Evolutionary conservation across 2,113 vertebrate species (phyloP), one percentile per base, ranked within the genome.

Genomic region (Lepisosteus osseus): DNA sequence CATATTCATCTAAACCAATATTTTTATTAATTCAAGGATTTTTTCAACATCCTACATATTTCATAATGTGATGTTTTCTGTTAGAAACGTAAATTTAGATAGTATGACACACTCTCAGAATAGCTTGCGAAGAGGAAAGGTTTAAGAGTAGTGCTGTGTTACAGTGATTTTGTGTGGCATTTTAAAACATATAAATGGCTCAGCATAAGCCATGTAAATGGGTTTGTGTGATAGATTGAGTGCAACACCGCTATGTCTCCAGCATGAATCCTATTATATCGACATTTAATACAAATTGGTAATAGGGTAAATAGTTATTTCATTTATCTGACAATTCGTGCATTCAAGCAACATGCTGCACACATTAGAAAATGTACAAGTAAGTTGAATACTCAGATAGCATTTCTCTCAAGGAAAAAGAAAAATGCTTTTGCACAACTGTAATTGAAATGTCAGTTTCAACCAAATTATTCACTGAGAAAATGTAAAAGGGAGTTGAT

Each of bases 351-450:
- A 87, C 87, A 72, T 77, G 81, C 85, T 87, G 86, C 78, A 82
- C 75, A 66, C 61, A 79, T 77, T 77, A 74, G 75, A 86, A 86
- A 88, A 85, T 81, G 67, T 86, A 85, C 84, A 83, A 77, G 80
- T 73, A 7, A 76, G 65, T 83, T 80, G 84, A 77, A 86, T 83
- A 71, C n/a, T 43, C n/a, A 15, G 57, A 59, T 59, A 59, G 14
- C 11, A 59, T 59, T 8, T 59, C 13, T 0, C 4, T 2, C 57
- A n/a, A n/a, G 11, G 14, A 15, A 59, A 13, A 59, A 4, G 12
- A 29, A 29, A 29, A 59, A 13, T 59, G 57, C 4, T n/a, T 59
- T 4, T 14, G 12, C 14, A n/a, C 29, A 1, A 29, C 15, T 17
- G 15, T 17, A 65, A 65, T 43, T 41, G 2, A 3, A 43, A 42